phyloP scores from a whole-genome alignment of 2,888 invertebrate genomes.

The Eurytoma adleriae region DNA sequence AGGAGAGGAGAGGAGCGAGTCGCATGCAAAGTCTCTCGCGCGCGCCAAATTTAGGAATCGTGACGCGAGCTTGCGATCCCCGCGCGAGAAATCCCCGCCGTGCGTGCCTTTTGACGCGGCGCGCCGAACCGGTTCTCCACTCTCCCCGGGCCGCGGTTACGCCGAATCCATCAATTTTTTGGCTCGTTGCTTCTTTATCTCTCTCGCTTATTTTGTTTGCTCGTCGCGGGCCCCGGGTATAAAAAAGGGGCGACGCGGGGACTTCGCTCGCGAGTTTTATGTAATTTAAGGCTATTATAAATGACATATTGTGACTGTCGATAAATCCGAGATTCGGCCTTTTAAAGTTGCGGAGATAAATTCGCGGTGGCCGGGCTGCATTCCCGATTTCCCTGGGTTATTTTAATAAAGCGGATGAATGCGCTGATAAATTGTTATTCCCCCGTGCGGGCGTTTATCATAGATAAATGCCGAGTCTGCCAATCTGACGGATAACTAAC shows the following conservation, averaged over 20 bases:
- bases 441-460: too few relatives aligned
- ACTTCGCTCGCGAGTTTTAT: conserved; percentile 28
- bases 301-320: conserved; percentile 19
- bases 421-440: too few relatives aligned
- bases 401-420: too few relatives aligned
- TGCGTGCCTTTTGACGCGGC: neutral
- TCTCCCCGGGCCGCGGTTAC: neutral
- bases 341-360: too few relatives aligned
- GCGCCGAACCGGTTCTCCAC: conserved; percentile 31
- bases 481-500: too few relatives aligned
- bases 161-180: conserved; percentile 42
- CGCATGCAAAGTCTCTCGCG: conserved; percentile 7
- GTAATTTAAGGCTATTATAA: conserved; percentile 32
- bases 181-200: conserved; percentile 17
- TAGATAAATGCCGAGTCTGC: too few relatives aligned
- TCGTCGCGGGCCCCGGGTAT: neutral
- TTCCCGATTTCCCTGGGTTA: too few relatives aligned
- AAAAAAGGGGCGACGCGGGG: neutral
- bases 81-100: neutral
- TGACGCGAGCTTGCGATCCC: neutral
- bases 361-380: too few relatives aligned
- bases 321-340: conserved; percentile 4
- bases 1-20: neutral
- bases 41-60: conserved; percentile 29
- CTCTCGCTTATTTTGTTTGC: neutral